Base-by-base conservation (phyloP, 2,113 vertebrate genomes). In the Sinocyclocheilus maitianheensis region DNA sequence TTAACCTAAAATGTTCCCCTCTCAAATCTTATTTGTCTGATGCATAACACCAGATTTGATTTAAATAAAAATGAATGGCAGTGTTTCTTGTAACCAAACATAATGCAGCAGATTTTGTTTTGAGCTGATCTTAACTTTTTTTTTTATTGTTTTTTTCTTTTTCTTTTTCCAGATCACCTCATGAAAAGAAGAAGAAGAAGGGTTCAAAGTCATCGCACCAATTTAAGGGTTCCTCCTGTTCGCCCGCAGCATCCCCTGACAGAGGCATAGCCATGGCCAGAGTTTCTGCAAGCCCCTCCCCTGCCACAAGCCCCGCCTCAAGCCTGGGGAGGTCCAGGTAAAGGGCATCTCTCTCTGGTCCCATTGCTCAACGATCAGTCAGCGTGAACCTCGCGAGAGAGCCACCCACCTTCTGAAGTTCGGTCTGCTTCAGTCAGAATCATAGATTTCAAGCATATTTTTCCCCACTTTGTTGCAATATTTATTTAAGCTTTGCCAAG, bases 311-410 rank as follows among this genome's bases (percentile, higher is more conserved):
- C 88, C 96, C 97, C 87, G 93, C 95, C 88, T 99, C 97, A 93
- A 98, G 96, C 93, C 94, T 96, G 90, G 94, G 96, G 84, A 95
- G 93, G 89, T 97, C 96, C 93, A 97, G 97, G 97, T 98, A 95
- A 77, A 53, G 26, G 24, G 20, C 79, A 40, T 30, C 65, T 51
- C 48, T n/a, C 11, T 24, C 12, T 74, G 14, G 11, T 77, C 46
- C 46, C 8, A n/a, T 7, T 77, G 22, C 3, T 43, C 1, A 48
- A 51, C 5, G 24, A 76, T 48, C 74, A 76, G 18, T 72, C 34
- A 72, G 37, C 37, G 9, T 22, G 69, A 72, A 72, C 18, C 69
- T 72, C 34, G 6, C 26, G 8, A 37, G 69, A 40, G 18, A 40
- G 18, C 34, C 7, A 10, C 69, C 30, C 12, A 20, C 55, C 16